Evolutionary conservation across 2,113 vertebrate species (phyloP).

Genomic region (Trinectes maculatus): DNA sequence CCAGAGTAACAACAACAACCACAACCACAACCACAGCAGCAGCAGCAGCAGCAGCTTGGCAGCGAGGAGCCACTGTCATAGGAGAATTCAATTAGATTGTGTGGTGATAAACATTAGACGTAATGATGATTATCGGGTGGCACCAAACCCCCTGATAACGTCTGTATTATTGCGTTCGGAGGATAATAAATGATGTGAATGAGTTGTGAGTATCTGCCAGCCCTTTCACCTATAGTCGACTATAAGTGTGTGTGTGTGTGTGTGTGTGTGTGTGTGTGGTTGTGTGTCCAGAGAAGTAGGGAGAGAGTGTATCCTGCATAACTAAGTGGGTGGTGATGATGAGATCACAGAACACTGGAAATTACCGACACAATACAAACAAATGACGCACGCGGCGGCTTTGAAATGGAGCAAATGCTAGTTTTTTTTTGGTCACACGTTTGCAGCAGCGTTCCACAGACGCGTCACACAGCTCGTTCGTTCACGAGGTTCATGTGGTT

Average conservation of each 20-base stretch:
- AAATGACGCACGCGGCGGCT: slow-evolving; percentile 61
- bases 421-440: slow-evolving; percentile 61
- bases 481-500: slow-evolving; percentile 21
- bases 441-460: slow-evolving; percentile 37
- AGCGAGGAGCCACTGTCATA: not conserved
- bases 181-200: slow-evolving; percentile 32
- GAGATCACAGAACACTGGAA: slow-evolving; percentile 70
- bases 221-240: slow-evolving; percentile 47
- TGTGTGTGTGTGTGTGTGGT: not conserved
- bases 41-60: slow-evolving; percentile 17
- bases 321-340: slow-evolving; percentile 70
- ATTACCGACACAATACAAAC: slow-evolving; percentile 72
- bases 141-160: not conserved
- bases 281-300: not conserved
- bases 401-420: slow-evolving; percentile 61
- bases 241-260: not conserved
- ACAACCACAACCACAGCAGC: too few species aligned
- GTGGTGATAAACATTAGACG: slow-evolving; percentile 20
- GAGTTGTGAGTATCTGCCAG: slow-evolving; percentile 28
- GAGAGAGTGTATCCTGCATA: slow-evolving; percentile 30
- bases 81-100: slow-evolving; percentile 22
- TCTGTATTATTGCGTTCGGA: not conserved
- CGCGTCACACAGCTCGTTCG: slow-evolving; percentile 50
- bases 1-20: too few species aligned
- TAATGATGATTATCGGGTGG: slow-evolving; percentile 31